Evolutionary conservation across 92 coral and sea anemone species (phyloP).

Genomic region (Phenganax marumi): DNA sequence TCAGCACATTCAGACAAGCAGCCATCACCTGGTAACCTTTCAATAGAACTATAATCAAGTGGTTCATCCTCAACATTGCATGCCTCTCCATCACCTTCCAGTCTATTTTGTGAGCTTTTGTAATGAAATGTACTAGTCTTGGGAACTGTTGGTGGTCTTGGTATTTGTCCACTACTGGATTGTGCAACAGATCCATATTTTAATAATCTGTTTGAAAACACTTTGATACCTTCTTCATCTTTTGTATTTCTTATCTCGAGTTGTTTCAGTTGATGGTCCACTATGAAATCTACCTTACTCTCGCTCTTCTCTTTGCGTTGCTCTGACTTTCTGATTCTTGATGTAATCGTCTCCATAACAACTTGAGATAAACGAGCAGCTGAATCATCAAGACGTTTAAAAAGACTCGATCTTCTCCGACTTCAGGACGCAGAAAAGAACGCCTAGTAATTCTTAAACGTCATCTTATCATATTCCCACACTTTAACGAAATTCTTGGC

Average conservation of each 20-base stretch:
- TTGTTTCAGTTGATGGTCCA: constrained; percentile 2
- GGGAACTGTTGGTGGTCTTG: constrained; percentile 18
- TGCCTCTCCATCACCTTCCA: constrained; percentile 92
- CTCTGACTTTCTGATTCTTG: constrained; percentile 1
- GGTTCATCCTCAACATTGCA: constrained; percentile 57
- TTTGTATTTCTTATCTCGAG: neutral
- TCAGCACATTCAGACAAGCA: constrained; percentile 95
- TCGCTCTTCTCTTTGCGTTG: neutral
- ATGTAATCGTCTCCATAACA: constrained; percentile 37
- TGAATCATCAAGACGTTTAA: neutral
- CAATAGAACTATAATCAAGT: constrained; percentile 57
- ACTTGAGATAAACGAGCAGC: constrained; percentile 17
- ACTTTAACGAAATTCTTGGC: no score
- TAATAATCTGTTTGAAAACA: neutral
- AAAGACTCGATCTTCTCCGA: neutral
- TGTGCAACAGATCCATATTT: neutral
- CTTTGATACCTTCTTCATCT: neutral
- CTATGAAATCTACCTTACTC: neutral
- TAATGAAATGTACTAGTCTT: constrained; percentile 19
- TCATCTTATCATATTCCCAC: no score
- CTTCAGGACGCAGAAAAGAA: neutral
- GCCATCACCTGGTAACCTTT: constrained; percentile 94
- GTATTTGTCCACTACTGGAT: constrained; percentile 7
- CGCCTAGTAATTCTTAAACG: no score
- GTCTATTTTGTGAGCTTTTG: constrained; percentile 45